A percentile compares a stretch with the other conserved stretches of the same genome.
These are phyloP conservation scores for Enchytraeus crypticus DNA, from an alignment of 2,888 invertebrate species.

Conservation along the genomic window DNA sequence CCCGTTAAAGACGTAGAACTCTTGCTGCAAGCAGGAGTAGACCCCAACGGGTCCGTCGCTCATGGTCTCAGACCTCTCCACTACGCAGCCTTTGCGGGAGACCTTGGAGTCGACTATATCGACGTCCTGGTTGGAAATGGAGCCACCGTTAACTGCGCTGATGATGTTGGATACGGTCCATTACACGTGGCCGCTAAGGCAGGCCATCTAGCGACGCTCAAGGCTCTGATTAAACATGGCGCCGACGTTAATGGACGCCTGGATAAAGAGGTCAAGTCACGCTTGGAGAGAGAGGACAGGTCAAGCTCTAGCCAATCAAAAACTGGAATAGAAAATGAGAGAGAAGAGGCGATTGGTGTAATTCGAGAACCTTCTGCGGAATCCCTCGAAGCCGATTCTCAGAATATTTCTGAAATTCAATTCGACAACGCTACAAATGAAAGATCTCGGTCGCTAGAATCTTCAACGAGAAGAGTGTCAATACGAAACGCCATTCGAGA, in stretches of 20 bases:
- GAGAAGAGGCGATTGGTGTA: too few species aligned
- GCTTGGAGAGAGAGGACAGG: too few species aligned
- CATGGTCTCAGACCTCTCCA: slow-evolving; percentile 80
- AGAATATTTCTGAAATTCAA: too few species aligned
- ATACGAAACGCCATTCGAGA: too few species aligned
- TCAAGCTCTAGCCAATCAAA: too few species aligned
- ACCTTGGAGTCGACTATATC: slow-evolving; percentile 65
- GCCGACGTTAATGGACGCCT: slow-evolving; percentile 65
- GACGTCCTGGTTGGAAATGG: slow-evolving; percentile 66
- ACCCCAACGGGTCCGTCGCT: slow-evolving; percentile 65
- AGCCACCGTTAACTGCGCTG: slow-evolving; percentile 55
- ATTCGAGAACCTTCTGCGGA: too few species aligned
- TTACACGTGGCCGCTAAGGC: slow-evolving; percentile 82
- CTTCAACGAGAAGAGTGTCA: too few species aligned
- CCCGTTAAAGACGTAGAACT: slow-evolving; percentile 78
- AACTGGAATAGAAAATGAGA: too few species aligned
- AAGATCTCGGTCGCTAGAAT: too few species aligned
- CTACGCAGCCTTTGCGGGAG: slow-evolving; percentile 81
- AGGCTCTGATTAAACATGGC: slow-evolving; percentile 65
- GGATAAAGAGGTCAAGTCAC: slow-evolving; percentile 1
- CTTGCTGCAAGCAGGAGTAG: slow-evolving; percentile 65
- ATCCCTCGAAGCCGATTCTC: too few species aligned
- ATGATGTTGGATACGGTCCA: slow-evolving; percentile 80
- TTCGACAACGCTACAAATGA: too few species aligned
- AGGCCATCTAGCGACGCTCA: slow-evolving; percentile 54